Evolutionary conservation across 2,113 vertebrate genomes (phyloP).

Genomic region (Neomonachus schauinslandi): DNA sequence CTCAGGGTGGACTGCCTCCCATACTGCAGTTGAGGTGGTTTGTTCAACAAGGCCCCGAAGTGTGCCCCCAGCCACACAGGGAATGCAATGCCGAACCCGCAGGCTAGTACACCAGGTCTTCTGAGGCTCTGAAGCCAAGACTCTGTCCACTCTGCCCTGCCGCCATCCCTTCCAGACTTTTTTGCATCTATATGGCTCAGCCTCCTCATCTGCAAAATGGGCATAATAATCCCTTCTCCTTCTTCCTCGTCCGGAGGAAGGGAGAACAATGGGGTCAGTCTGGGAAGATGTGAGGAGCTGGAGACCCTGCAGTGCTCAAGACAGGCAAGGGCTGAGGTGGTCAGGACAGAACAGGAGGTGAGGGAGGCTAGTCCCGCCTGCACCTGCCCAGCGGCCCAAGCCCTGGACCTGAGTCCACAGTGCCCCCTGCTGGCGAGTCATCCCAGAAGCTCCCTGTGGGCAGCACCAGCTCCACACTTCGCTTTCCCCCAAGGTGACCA

Average conservation of each 20-base stretch:
- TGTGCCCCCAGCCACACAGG: not conserved
- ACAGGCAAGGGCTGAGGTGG: not conserved
- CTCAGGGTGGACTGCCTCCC: not conserved
- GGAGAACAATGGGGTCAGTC: not conserved
- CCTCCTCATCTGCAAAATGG: constrained; percentile 40
- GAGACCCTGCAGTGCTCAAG: not conserved
- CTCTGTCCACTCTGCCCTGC: not conserved
- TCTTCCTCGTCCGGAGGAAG: not conserved
- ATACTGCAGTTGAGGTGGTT: not conserved
- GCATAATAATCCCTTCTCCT: not conserved
- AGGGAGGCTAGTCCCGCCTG: not conserved
- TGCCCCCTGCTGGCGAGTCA: constrained; percentile 57
- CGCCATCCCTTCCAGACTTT: not conserved
- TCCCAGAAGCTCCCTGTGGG: constrained; percentile 75
- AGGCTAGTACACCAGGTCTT: not conserved
- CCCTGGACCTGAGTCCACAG: constrained; percentile 59
- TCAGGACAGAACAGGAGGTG: not conserved
- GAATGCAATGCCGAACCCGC: not conserved
- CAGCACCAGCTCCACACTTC: not conserved
- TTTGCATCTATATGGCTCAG: not conserved
- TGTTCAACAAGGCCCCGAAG: not conserved
- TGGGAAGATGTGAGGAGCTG: not conserved
- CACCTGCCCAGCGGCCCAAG: not conserved
- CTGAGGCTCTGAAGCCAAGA: not conserved
- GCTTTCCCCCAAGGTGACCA: not conserved